These are phyloP conservation scores for Toxotes chatareus DNA, from an alignment of 2,113 vertebrate species.

Conservation along the genomic window DNA sequence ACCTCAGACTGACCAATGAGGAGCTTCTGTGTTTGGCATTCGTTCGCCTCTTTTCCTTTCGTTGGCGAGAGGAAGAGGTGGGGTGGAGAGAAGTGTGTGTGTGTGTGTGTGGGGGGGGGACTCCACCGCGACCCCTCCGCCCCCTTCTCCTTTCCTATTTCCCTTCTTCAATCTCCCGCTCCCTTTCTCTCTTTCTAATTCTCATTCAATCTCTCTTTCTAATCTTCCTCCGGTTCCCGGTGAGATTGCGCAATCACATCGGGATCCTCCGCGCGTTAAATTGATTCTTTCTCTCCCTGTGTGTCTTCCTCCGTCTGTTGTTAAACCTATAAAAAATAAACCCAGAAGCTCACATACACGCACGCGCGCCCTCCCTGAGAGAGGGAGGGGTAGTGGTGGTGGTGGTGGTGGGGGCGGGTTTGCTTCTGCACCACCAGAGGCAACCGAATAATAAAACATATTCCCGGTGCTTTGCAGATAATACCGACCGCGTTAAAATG, in stretches of 20 bases:
- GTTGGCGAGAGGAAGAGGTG: conserved; percentile 67
- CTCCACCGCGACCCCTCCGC: neutral
- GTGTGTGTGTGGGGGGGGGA: conserved; percentile 33
- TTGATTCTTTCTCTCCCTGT: conserved; percentile 74
- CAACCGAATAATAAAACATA: conserved; percentile 72
- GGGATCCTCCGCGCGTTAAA: conserved; percentile 79
- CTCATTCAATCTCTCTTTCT: conserved; percentile 60
- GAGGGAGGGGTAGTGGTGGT: neutral
- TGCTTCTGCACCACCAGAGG: conserved; percentile 52
- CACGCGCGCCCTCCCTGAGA: conserved; percentile 17
- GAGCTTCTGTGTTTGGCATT: conserved; percentile 88
- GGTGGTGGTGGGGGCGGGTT: neutral
- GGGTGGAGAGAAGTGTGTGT: conserved; percentile 19
- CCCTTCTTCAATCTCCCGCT: conserved; percentile 50
- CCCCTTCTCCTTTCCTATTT: conserved; percentile 34
- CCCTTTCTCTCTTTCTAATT: conserved; percentile 53
- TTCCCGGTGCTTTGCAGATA: conserved; percentile 70
- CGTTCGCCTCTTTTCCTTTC: conserved; percentile 62
- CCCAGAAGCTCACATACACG: conserved; percentile 31
- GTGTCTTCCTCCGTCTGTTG: conserved; percentile 71
- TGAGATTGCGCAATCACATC: conserved; percentile 79
- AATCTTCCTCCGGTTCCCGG: conserved; percentile 72
- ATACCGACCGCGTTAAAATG: conserved; percentile 71
- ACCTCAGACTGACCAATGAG: conserved; percentile 95
- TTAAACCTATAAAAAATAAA: conserved; percentile 57